Evolutionary conservation across 2,888 invertebrate species (phyloP), one percentile per base, ranked within the genome.

Genomic region (Strigamia maritima): DNA sequence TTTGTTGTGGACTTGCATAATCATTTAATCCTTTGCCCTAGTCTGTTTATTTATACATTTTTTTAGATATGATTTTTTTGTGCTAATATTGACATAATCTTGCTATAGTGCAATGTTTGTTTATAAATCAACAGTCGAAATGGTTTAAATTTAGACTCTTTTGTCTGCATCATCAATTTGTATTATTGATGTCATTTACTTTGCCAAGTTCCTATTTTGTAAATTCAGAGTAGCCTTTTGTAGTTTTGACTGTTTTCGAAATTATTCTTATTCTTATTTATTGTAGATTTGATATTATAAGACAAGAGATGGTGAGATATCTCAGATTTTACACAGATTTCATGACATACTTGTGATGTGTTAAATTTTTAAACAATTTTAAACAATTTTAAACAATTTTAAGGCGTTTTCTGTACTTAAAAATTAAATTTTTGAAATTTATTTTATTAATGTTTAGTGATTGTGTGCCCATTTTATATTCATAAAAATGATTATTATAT

Each of bases 1-100:
- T 38, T 60, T 60, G 60, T 60, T 44, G 60, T 60, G 60, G 60
- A 60, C 60, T 60, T 60, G 60, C 19, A 60, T 22, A 60, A 60
- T 60, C 60, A 60, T 24, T 60, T 60, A 60, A 60, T 22, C 60
- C 60, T 19, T 60, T 60, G 60, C 24, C 60, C 60, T 24, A 24
- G 24, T 19, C 24, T 24, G 10, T 60, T 60, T 60, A 60, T 60
- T 60, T 60, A 60, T 60, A 24, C 22, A 60, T 19, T 60, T 60
- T 60, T 60, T 60, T 24, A 12, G 10, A 24, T 60, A 24, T 60
- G 10, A 7, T 60, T 60, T 60, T n/a, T 60, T 60, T 60, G 19
- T 60, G 6, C 16, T 60, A 22, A 22, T 60, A 60, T 60, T 60
- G 60, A 60, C 60, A 60, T 60, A 60, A 60, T 60, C n/a, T 60